Conservation (phyloP, 2,888 invertebrate species). For the Lasioglossum vierecki region DNA sequence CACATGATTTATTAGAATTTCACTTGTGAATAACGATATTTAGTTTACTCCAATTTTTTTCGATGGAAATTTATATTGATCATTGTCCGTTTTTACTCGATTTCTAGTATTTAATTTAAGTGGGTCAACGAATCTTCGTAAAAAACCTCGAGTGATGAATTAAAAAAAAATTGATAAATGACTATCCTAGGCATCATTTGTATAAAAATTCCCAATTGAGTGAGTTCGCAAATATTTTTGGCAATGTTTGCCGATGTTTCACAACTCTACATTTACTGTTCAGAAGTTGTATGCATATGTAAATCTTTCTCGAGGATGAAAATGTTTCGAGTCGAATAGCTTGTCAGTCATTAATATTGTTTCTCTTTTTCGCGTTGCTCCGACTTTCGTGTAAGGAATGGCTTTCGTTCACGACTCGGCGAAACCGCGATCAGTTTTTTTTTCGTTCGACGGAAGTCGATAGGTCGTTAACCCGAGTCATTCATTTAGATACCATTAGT, state of each 20-base stretch:
- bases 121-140: too few relatives aligned
- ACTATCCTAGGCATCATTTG: background rate
- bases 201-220: background rate
- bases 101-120: too few relatives aligned
- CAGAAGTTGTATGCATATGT: background rate
- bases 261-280: background rate
- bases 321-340: background rate
- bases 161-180: background rate
- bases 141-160: background rate
- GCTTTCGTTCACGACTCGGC: background rate
- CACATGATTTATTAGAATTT: too few relatives aligned
- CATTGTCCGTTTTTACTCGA: background rate
- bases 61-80: too few relatives aligned
- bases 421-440: background rate
- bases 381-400: background rate
- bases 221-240: background rate
- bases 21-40: too few relatives aligned
- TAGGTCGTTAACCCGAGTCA: slow-evolving; percentile 7
- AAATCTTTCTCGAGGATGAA: background rate
- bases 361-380: background rate
- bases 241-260: background rate
- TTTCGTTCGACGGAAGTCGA: background rate
- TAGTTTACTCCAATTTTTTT: too few relatives aligned
- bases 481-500: slow-evolving; percentile 1
- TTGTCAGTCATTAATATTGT: background rate